Evolutionary conservation across 2,888 invertebrate genomes (phyloP).

Genomic region (Mellilla xanthometata): DNA sequence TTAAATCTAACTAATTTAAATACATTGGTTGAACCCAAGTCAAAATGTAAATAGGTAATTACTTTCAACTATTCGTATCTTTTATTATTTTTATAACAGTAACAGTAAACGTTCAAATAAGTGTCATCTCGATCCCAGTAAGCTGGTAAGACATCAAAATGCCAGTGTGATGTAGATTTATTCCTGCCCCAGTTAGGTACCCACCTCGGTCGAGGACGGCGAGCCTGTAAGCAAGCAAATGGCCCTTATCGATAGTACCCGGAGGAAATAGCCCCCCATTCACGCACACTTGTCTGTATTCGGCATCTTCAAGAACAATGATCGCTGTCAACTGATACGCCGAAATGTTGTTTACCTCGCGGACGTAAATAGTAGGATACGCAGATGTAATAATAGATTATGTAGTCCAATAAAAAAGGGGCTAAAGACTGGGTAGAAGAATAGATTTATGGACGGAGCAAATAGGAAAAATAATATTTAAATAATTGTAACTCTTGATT

Average conservation of each 20-base stretch:
- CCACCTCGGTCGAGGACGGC: conserved; percentile 35
- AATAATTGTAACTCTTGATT: too few species aligned
- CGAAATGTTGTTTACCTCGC: conserved; percentile 7
- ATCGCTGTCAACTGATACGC: conserved; percentile 29
- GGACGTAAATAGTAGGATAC: neutral
- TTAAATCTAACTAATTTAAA: too few species aligned
- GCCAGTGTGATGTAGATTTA: conserved; percentile 39
- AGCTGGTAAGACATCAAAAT: conserved; percentile 25
- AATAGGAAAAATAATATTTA: too few species aligned
- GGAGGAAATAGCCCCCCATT: conserved; percentile 48
- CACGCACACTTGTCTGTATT: conserved; percentile 40
- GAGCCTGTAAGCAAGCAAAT: conserved; percentile 45
- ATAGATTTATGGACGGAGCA: too few species aligned
- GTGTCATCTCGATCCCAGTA: conserved; percentile 17
- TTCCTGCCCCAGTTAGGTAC: conserved; percentile 44
- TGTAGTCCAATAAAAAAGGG: too few species aligned
- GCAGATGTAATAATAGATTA: too few species aligned
- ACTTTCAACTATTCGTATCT: too few species aligned
- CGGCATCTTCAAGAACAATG: conserved; percentile 43
- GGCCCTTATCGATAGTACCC: conserved; percentile 28
- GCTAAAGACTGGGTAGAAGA: too few species aligned
- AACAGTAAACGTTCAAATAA: conserved; percentile 11
- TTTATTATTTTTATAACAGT: too few species aligned
- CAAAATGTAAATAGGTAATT: too few species aligned
- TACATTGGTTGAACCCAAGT: too few species aligned